Evolutionary conservation across 2,113 vertebrate genomes (phyloP).

Genomic region (Xenopus laevis): DNA sequence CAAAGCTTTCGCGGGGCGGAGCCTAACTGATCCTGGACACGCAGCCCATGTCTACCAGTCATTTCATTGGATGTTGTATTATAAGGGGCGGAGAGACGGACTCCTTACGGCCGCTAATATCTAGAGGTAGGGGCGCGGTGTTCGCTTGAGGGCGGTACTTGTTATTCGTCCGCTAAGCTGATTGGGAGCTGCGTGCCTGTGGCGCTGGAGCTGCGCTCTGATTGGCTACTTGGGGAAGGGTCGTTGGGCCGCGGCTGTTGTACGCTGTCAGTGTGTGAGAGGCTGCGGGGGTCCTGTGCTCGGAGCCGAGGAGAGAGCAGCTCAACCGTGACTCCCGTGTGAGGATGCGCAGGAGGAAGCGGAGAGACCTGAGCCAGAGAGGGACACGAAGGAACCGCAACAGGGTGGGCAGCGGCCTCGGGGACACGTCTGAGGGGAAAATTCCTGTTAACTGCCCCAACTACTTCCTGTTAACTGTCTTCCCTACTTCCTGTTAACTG

Average conservation of each 20-base stretch:
- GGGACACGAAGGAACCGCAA: neutral
- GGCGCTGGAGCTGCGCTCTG: neutral
- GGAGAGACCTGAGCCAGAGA: neutral
- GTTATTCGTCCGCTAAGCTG: neutral
- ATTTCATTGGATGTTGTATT: too few species aligned
- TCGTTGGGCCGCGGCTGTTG: conserved; percentile 15
- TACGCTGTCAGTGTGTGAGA: neutral
- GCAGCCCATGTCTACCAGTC: too few species aligned
- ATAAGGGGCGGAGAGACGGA: too few species aligned
- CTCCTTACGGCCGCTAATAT: too few species aligned
- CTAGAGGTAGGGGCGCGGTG: too few species aligned
- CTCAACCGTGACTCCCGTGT: neutral
- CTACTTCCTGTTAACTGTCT: too few species aligned
- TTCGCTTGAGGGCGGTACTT: too few species aligned
- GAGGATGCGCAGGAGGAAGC: neutral
- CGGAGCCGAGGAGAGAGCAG: neutral
- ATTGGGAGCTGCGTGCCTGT: neutral
- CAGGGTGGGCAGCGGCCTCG: neutral
- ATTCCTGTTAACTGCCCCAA: too few species aligned
- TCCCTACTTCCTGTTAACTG: neutral
- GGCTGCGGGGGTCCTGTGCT: neutral
- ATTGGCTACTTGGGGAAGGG: neutral
- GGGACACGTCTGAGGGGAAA: too few species aligned
- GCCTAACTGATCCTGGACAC: too few species aligned
- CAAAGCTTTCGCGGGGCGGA: too few species aligned